Evolutionary conservation across 2,888 invertebrate species (phyloP), one percentile per base, ranked within the genome.

Genomic region (Rhyacophila evoluta): DNA sequence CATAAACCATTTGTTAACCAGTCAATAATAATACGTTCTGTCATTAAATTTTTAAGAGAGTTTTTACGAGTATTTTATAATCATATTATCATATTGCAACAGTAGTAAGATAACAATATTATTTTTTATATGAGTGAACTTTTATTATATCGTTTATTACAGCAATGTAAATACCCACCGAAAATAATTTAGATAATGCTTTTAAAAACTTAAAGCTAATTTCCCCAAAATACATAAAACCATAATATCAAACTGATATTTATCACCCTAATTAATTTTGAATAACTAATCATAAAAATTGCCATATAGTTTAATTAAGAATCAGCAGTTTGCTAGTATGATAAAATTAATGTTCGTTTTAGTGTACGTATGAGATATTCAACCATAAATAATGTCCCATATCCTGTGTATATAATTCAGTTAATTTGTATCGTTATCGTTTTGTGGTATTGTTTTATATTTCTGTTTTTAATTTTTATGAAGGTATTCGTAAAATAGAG

Each of bases 221-320:
- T 15, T 41, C 15, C 12, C 3, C 2, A 10, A 1, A 55, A 12
- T 19, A 55, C 10, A 19, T 10, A 19, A 55, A 8, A 19, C 19
- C 1, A 25, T 55, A 39, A 55, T 55, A 55, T 55, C 55, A 55
- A 55, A 55, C 55, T 55, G 19, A 19, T 25, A 19, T 8, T 41
- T 55, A 55, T 55, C 55, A 55, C 5, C 55, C 25, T 55, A 55
- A 55, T 55, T 15, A 55, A 55, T 55, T 25, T 55, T 55, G 19
- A 25, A 55, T 19, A 55, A 55, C 15, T 4, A 55, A 55, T 55
- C 15, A 55, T 55, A 55, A 55, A 55, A 55, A 8, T 55, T 55
- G 19, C 6, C 29, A 6, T 33, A 33, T 19, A 55, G 19, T 19
- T 15, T 55, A 55, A 55, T 55, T 19, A 55, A 55, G 12, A 55